Percentiles rank a stretch among this genome's conserved stretches.
Conservation (phyloP, 2,113 vertebrate species). For the Epinephelus lanceolatus region DNA sequence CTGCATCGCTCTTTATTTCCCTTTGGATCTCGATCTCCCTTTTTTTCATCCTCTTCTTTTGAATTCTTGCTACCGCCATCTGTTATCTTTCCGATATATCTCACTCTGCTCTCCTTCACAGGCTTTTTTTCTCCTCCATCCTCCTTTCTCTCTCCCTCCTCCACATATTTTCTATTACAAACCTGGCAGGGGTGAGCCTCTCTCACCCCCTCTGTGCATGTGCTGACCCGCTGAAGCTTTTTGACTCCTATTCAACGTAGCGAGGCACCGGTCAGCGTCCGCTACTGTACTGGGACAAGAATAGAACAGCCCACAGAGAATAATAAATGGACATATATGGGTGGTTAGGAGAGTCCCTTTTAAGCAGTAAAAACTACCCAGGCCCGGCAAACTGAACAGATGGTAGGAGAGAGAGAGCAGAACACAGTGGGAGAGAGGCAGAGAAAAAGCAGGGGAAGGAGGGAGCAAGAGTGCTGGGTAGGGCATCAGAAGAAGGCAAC, state of each 20-base stretch:
- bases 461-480: slow-evolving; percentile 54
- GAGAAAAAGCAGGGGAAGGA: slow-evolving; percentile 38
- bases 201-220: slow-evolving; percentile 30
- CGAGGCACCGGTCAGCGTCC: slow-evolving; percentile 61
- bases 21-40: slow-evolving; percentile 55
- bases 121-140: slow-evolving; percentile 34
- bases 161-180: slow-evolving; percentile 56
- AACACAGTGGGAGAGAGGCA: slow-evolving; percentile 75
- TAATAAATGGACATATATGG: slow-evolving; percentile 84
- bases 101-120: slow-evolving; percentile 37
- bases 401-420: slow-evolving; percentile 79
- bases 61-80: slow-evolving; percentile 61
- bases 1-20: slow-evolving; percentile 67
- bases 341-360: slow-evolving; percentile 81
- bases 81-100: slow-evolving; percentile 64
- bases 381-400: slow-evolving; percentile 82
- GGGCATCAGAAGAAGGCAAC: slow-evolving; percentile 68
- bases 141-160: slow-evolving; percentile 36
- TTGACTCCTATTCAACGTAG: slow-evolving; percentile 56
- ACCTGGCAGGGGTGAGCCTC: slow-evolving; percentile 53
- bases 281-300: slow-evolving; percentile 77
- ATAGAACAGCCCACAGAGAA: slow-evolving; percentile 76
- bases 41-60: slow-evolving; percentile 2
- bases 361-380: slow-evolving; percentile 78
- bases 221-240: slow-evolving; percentile 60